Conservation (phyloP, 2,888 invertebrate species). For the Chironomus riparius region DNA sequence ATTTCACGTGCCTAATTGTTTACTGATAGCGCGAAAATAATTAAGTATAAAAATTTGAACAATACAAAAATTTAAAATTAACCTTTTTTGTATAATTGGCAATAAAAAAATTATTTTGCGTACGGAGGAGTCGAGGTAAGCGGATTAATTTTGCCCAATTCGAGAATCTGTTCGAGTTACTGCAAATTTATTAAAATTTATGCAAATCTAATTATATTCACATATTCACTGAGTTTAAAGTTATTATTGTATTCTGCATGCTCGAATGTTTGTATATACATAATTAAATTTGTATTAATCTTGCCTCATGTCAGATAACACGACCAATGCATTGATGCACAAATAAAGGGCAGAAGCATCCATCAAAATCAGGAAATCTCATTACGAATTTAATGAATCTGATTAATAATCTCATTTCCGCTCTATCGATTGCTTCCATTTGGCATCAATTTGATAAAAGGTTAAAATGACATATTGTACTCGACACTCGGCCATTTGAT, state of each 20-base stretch:
- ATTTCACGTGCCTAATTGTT: too few species aligned
- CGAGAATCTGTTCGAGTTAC: not conserved
- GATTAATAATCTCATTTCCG: constrained; percentile 15
- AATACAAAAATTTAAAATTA: too few species aligned
- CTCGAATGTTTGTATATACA: not conserved
- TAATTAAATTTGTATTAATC: not conserved
- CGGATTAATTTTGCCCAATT: not conserved
- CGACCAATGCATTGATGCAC: too few species aligned
- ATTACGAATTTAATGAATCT: constrained; percentile 14
- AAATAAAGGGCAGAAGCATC: not conserved
- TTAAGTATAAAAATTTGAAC: too few species aligned
- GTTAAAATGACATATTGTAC: not conserved
- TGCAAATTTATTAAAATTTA: constrained; percentile 10
- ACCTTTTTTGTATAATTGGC: not conserved
- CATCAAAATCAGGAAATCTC: not conserved
- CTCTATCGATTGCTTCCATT: not conserved
- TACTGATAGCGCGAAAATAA: too few species aligned
- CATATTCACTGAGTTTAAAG: too few species aligned
- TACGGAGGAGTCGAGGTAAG: not conserved
- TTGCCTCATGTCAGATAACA: too few species aligned
- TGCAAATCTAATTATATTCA: constrained; percentile 18
- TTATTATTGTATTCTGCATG: not conserved
- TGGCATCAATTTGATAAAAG: not conserved
- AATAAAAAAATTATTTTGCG: not conserved
- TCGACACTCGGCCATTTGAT: not conserved